Evolutionary conservation across 2,888 invertebrate species (phyloP).

Genomic region (Pristionchus fissidentatus): DNA sequence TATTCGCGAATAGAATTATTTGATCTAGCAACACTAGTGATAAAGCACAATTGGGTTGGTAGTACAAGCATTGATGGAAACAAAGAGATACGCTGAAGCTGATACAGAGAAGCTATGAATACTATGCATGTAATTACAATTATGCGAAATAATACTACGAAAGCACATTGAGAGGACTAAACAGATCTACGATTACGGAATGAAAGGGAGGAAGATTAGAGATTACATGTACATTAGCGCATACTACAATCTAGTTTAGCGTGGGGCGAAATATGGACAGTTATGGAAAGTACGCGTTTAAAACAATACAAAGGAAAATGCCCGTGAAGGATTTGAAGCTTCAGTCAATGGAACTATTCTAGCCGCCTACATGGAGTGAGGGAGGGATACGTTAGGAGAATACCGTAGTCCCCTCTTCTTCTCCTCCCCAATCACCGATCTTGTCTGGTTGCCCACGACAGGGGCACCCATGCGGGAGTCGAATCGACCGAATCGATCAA

Average conservation of each 20-base stretch:
- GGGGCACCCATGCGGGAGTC: slow-evolving; percentile 95
- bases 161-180: background rate
- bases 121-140: slow-evolving; percentile 39
- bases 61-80: slow-evolving; percentile 24
- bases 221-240: background rate
- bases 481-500: slow-evolving; percentile 89
- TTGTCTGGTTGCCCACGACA: slow-evolving; percentile 82
- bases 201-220: slow-evolving; percentile 5
- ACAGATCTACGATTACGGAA: slow-evolving; percentile 16
- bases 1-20: no score
- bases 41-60: slow-evolving; percentile 18
- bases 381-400: background rate
- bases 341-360: no score
- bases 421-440: background rate
- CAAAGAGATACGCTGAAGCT: no score
- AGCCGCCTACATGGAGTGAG: background rate
- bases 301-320: background rate
- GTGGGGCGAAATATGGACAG: background rate
- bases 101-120: slow-evolving; percentile 28
- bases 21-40: no score
- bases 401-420: background rate
- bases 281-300: background rate
- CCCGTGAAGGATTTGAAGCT: background rate
- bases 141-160: slow-evolving; percentile 24
- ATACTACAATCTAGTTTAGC: no score